Percentiles rank a stretch among this genome's conserved stretches.
phyloP scores from a whole-genome alignment of 2,113 vertebrate genomes.

The Clinocottus analis region DNA sequence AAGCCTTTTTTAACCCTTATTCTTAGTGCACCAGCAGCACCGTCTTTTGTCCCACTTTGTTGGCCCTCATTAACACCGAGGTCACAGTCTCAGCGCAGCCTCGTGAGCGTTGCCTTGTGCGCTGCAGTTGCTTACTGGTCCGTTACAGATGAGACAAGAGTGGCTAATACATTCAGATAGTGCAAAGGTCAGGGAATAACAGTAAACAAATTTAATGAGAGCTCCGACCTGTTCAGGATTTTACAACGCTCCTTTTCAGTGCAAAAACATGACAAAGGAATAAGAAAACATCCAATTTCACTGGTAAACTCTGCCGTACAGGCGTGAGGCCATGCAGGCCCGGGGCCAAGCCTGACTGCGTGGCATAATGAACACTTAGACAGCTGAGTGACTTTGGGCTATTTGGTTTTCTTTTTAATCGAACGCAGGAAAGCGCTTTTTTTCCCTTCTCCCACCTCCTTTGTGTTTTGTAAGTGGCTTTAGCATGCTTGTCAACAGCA shows the following conservation, averaged over 20 bases:
- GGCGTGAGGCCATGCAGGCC: conserved; percentile 3
- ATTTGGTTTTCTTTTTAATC: conserved; percentile 16
- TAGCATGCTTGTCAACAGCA: conserved; percentile 12
- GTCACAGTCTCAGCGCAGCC: neutral
- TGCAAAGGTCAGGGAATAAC: conserved; percentile 41
- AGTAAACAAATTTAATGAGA: conserved; percentile 36
- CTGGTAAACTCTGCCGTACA: neutral
- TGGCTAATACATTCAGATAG: conserved; percentile 27
- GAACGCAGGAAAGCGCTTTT: neutral
- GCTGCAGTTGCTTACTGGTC: conserved; percentile 9
- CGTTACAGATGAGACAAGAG: conserved; percentile 21
- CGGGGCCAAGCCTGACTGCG: conserved; percentile 18
- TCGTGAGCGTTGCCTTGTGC: neutral
- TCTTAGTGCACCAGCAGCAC: neutral
- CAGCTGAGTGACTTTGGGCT: conserved; percentile 29
- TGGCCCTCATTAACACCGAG: conserved; percentile 34
- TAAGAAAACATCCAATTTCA: conserved; percentile 21
- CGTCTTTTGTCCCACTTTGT: conserved; percentile 32
- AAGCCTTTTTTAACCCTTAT: neutral
- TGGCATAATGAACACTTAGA: conserved; percentile 46
- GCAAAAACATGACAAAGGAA: conserved; percentile 4
- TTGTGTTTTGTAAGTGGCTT: conserved; percentile 14
- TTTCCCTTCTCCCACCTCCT: no score
- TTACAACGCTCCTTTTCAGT: conserved; percentile 16
- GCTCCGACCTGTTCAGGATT: conserved; percentile 4